Conservation (phyloP, 2,113 vertebrate genomes). For the Orycteropus afer region DNA sequence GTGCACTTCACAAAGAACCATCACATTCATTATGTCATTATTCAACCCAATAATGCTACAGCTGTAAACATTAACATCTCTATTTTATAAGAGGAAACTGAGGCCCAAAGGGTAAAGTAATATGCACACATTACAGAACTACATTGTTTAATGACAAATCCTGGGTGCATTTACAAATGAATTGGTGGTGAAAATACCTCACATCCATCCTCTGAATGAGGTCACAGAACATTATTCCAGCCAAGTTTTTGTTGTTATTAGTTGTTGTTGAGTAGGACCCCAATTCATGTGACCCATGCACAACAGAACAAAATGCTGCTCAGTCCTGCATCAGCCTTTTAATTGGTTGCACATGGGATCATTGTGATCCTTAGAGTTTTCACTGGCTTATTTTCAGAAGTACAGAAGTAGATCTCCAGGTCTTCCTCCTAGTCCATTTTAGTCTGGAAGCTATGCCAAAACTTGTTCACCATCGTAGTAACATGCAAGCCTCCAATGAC, state of each 20-base stretch:
- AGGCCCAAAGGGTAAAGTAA: not conserved
- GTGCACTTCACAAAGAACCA: constrained; percentile 3
- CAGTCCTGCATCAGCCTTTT: not conserved
- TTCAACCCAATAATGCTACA: not conserved
- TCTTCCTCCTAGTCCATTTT: not conserved
- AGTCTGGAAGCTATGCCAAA: not conserved
- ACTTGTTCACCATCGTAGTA: not conserved
- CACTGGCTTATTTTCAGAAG: too few relatives aligned
- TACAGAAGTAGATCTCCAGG: not conserved
- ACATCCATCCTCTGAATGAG: not conserved
- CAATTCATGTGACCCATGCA: not conserved
- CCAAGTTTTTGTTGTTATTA: not conserved
- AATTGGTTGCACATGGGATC: not conserved
- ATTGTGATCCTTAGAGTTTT: too few relatives aligned
- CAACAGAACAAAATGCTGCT: not conserved
- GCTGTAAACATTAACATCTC: not conserved
- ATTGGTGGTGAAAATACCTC: not conserved
- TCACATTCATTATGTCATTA: constrained; percentile 66
- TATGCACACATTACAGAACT: not conserved
- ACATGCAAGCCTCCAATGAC: not conserved
- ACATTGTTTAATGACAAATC: not conserved
- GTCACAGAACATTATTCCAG: not conserved
- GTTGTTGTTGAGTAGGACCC: not conserved
- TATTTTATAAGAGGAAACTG: constrained; percentile 63
- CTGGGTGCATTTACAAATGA: not conserved